Base-by-base conservation (phyloP, 2,888 invertebrate genomes). In the Lumbricus terrestris region DNA sequence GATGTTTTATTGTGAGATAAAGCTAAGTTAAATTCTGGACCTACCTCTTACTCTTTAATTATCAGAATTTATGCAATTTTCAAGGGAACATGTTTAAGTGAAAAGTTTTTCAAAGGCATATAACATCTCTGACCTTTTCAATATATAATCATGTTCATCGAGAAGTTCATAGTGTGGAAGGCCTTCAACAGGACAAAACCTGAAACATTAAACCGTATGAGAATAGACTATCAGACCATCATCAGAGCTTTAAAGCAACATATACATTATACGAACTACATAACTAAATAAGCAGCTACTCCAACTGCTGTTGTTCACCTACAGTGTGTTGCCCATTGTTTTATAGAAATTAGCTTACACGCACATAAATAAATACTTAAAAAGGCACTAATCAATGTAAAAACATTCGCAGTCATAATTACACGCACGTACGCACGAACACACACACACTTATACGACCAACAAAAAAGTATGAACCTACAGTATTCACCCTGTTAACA, bases 121-220 rank as follows among this genome's bases (percentile, higher is more conserved):
- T 47, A 4, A 47, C 20, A 47, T 69, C 6, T n/a, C 69, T 69
- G 69, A 94, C 93, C 94, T 93, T 37, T 92, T 93, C 91, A 93
- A 93, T 23, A 92, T 92, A 91, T 94, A 94, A 0, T 90, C 91
- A 90, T 93, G 93, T 91, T 94, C 94, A 93, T 94, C 94, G 89
- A 94, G 92, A 18, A 94, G 91, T 69, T 94, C 93, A 93, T 93
- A 94, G 69, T 93, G 93, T 40, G 94, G 94, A 82, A 94, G 92
- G 82, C 94, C 93, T 29, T 94, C 83, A 18, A 33, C 69, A 89
- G 37, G 54, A 34, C 69, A 37, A 33, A 69, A 37, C 54, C 42
- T 33, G 42, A 69, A 47, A 69, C 29, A 47, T 34, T 8, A 69
- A 3, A n/a, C n/a, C n/a, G n/a, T n/a, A n/a, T n/a, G n/a, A n/a